These are phyloP conservation scores for Drosophila navojoa DNA, from an alignment of 1,140 invertebrate species.

Conservation along the genomic window DNA sequence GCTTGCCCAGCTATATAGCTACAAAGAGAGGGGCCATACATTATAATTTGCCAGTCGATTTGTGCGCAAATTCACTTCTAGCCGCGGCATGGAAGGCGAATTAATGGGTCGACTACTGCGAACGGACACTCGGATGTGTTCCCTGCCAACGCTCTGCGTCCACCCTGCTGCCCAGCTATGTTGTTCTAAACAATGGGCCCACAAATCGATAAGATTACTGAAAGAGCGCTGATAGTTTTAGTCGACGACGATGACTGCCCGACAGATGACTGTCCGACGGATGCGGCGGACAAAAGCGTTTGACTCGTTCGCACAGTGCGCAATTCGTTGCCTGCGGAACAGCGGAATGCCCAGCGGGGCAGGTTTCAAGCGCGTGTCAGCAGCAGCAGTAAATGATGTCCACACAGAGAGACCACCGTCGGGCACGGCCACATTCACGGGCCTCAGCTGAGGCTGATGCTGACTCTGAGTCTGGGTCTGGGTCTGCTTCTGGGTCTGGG, in stretches of 20 bases:
- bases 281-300: conserved; percentile 35
- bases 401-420: conserved; percentile 51
- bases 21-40: conserved; percentile 54
- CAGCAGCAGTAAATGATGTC: conserved; percentile 76
- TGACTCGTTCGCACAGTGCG: conserved; percentile 27
- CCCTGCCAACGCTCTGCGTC: not conserved
- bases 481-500: not conserved
- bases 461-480: not conserved
- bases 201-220: conserved; percentile 56
- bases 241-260: not conserved
- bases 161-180: conserved; percentile 28
- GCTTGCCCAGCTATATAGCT: not conserved
- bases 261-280: conserved; percentile 22
- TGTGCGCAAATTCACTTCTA: conserved; percentile 67
- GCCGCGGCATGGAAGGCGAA: conserved; percentile 36
- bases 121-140: conserved; percentile 12
- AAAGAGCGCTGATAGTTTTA: conserved; percentile 34
- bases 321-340: conserved; percentile 66
- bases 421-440: conserved; percentile 3
- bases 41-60: conserved; percentile 79
- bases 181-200: conserved; percentile 69
- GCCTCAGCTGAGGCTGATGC: too few relatives aligned
- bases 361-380: conserved; percentile 70
- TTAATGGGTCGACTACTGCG: conserved; percentile 32
- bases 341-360: conserved; percentile 56